Evolutionary conservation across 92 coral and sea anemone genomes (phyloP), one percentile per base, ranked within the genome.

Genomic region (Meandrina meandrites): DNA sequence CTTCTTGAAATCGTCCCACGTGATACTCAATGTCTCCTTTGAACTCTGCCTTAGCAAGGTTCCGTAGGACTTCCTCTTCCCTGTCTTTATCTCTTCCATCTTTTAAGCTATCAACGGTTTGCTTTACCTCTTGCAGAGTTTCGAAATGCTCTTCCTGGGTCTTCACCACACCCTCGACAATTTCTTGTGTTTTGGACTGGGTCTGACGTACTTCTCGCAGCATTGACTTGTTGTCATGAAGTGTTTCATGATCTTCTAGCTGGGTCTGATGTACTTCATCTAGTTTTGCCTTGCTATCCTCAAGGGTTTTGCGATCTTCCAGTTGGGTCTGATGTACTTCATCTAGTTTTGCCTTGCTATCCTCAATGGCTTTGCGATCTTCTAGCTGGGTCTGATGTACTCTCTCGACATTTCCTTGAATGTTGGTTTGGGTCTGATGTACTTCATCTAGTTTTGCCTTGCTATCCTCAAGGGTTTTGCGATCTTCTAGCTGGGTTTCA

Each of bases 11-110:
- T 69, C 90, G 50, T 36, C 40, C 57, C 24, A 36, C 31, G 64
- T 57, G 66, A 37, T 77, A 68, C 51, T 86, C 90, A n/a, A n/a
- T n/a, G n/a, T n/a, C n/a, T n/a, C n/a, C n/a, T n/a, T n/a, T n/a
- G n/a, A n/a, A n/a, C n/a, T n/a, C 87, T 9, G 75, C 60, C 79
- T 83, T 81, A 34, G 85, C 88, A 57, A 92, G 92, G 18, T 86
- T 83, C 56, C 19, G 69, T 51, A 78, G 87, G 57, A 86, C 62
- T 45, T 75, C 74, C 12, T 73, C 78, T 70, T 24, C 17, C 18
- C 64, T 54, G 16, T 18, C 28, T 79, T 5, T 36, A 34, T 22
- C 17, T 51, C 24, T 34, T n/a, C 19, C 27, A 13, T 54, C 78
- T 18, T 78, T 79, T n/a, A 86, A 27, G 50, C 30, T 45, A 48